Percentiles rank a stretch among this genome's conserved stretches.
Evolutionary conservation across 2,113 vertebrate species (phyloP).

Genomic region (Callionymus lyra): DNA sequence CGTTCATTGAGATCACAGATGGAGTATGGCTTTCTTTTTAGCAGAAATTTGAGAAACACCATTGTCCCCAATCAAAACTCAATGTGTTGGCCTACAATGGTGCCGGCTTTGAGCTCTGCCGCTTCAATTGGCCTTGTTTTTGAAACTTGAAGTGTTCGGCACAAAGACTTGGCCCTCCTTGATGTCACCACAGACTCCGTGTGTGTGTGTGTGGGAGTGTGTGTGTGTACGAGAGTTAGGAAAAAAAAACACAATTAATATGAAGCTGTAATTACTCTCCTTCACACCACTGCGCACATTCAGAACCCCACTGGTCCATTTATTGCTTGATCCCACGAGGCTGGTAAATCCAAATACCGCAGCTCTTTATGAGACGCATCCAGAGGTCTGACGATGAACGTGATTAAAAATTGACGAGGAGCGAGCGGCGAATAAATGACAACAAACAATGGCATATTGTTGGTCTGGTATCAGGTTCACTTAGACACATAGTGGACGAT

Average conservation of each 20-base stretch:
- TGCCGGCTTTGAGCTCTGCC: slow-evolving; percentile 80
- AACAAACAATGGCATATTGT: too few species aligned
- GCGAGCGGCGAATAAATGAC: too few species aligned
- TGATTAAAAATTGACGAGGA: neutral
- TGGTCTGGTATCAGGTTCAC: too few species aligned
- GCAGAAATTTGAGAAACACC: slow-evolving; percentile 95
- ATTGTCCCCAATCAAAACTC: slow-evolving; percentile 97
- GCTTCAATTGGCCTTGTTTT: slow-evolving; percentile 93
- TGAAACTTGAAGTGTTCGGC: slow-evolving; percentile 89
- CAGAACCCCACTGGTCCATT: slow-evolving; percentile 64
- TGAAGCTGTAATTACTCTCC: slow-evolving; percentile 76
- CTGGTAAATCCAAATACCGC: slow-evolving; percentile 67
- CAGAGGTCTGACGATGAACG: slow-evolving; percentile 6
- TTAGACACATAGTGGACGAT: too few species aligned
- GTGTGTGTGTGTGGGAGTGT: slow-evolving; percentile 31
- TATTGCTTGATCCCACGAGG: slow-evolving; percentile 65
- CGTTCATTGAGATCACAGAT: slow-evolving; percentile 96
- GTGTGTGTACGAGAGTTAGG: slow-evolving; percentile 29
- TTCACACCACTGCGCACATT: slow-evolving; percentile 70
- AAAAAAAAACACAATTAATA: slow-evolving; percentile 72
- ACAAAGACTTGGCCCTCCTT: slow-evolving; percentile 81
- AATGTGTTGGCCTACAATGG: slow-evolving; percentile 86
- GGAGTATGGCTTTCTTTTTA: slow-evolving; percentile 93
- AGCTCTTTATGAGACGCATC: slow-evolving; percentile 37
- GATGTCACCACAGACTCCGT: slow-evolving; percentile 79